These are phyloP conservation scores for Adelges cooleyi DNA, from an alignment of 1,140 invertebrate species.

Conservation along the genomic window DNA sequence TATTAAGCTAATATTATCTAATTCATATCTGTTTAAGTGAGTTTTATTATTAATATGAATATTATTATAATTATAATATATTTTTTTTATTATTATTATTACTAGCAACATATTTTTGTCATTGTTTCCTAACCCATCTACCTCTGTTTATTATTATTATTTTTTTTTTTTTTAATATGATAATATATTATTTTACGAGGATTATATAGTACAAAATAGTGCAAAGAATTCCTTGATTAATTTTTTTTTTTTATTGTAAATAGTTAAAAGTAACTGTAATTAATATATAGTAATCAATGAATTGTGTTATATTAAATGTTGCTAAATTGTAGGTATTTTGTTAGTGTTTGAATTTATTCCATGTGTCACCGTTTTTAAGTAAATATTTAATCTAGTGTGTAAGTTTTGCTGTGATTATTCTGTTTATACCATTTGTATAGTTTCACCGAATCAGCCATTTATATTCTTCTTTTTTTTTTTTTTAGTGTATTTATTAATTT, in stretches of 20 bases:
- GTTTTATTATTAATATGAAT: constrained; percentile 3
- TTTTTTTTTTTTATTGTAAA: constrained; percentile 24
- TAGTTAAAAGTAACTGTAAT: constrained; percentile 12
- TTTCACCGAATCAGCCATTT: constrained; percentile 24
- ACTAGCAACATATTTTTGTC: not conserved
- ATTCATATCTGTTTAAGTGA: constrained; percentile 24
- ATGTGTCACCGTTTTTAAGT: constrained; percentile 23
- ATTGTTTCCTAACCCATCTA: constrained; percentile 23
- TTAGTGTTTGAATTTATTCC: constrained; percentile 27
- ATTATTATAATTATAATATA: constrained; percentile 10
- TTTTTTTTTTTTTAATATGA: too few species aligned
- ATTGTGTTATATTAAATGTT: constrained; percentile 19
- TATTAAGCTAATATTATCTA: constrained; percentile 28
- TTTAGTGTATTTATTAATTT: constrained; percentile 15
- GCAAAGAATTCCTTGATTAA: constrained; percentile 22
- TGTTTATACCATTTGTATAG: constrained; percentile 21
- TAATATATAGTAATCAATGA: constrained; percentile 18
- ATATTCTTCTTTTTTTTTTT: constrained; percentile 7
- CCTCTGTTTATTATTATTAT: constrained; percentile 2
- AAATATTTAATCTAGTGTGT: constrained; percentile 27
- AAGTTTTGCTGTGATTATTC: constrained; percentile 27
- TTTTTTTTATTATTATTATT: not conserved
- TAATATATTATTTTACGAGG: not conserved
- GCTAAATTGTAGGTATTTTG: constrained; percentile 14
- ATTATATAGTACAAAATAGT: constrained; percentile 21